A percentile compares a stretch with the other conserved stretches of the same genome.
Conservation (phyloP, 2,113 vertebrate genomes). For the Ramphastos sulfuratus region DNA sequence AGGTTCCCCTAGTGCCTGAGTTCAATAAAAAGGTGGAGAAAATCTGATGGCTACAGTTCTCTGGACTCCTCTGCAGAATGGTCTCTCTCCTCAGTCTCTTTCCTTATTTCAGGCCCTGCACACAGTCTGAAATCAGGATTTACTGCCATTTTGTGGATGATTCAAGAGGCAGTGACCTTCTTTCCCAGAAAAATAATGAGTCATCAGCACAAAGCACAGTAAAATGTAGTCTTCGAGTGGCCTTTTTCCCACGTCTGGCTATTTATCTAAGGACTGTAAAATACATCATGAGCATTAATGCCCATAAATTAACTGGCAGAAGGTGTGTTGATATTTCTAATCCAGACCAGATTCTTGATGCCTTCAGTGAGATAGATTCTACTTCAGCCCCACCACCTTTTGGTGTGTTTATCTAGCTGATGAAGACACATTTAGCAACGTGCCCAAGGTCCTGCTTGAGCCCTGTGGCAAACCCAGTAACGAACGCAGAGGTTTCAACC, state of each 20-base stretch:
- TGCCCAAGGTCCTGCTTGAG: neutral
- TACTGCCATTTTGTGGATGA: constrained; percentile 51
- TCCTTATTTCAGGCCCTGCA: neutral
- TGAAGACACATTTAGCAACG: neutral
- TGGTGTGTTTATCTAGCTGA: neutral
- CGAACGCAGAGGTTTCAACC: neutral
- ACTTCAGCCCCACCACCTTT: neutral
- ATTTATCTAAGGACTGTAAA: constrained; percentile 33
- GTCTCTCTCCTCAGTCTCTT: neutral
- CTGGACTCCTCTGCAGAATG: neutral
- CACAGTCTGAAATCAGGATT: constrained; percentile 46
- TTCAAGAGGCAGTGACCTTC: constrained; percentile 51
- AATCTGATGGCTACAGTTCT: neutral
- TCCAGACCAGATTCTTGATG: neutral
- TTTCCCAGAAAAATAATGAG: constrained; percentile 53
- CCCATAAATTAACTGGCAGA: constrained; percentile 30
- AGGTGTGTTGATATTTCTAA: constrained; percentile 14
- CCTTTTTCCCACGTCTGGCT: constrained; percentile 8
- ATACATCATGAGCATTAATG: constrained; percentile 1
- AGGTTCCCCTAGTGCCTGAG: neutral
- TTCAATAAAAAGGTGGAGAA: neutral
- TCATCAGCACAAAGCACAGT: constrained; percentile 24
- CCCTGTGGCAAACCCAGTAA: neutral
- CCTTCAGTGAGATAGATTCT: neutral
- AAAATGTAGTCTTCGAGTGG: constrained; percentile 26